Conservation (phyloP, 2,797 vertebrate species). For the Antennarius maculatus region DNA sequence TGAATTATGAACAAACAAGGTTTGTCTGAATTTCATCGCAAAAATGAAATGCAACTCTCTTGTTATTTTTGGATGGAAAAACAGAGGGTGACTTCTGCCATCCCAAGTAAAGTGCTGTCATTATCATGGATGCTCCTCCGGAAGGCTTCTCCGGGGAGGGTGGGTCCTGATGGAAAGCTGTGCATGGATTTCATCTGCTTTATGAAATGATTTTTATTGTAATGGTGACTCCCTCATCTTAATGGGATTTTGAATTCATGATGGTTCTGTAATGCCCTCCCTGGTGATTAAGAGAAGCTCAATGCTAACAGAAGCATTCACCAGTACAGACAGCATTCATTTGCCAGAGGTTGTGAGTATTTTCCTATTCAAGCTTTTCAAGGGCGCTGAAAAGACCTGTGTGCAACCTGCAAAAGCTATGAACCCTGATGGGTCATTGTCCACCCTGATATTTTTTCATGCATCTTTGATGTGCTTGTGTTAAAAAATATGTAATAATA, state of each 20-base stretch:
- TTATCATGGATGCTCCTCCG: constrained; percentile 11
- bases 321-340: constrained; percentile 12
- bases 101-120: constrained; percentile 28
- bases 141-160: constrained; percentile 28
- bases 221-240: constrained; percentile 18
- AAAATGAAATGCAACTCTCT: constrained; percentile 40
- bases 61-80: constrained; percentile 20
- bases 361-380: constrained; percentile 26
- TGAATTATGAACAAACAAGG: constrained; percentile 49
- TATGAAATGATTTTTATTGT: constrained; percentile 41
- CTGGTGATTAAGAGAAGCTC: constrained; percentile 40
- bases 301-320: constrained; percentile 22
- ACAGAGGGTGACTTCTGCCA: constrained; percentile 19
- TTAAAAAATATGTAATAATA: background rate
- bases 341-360: constrained; percentile 18
- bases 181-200: constrained; percentile 30
- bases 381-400: constrained; percentile 4
- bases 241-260: constrained; percentile 44
- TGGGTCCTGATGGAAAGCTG: constrained; percentile 28
- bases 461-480: constrained; percentile 1
- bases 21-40: constrained; percentile 29
- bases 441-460: background rate
- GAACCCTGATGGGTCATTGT: constrained; percentile 24
- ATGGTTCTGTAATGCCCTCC: constrained; percentile 42
- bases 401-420: constrained; percentile 21